phyloP scores from a whole-genome alignment of 2,797 vertebrate genomes.

The Gadopsis marmoratus region DNA sequence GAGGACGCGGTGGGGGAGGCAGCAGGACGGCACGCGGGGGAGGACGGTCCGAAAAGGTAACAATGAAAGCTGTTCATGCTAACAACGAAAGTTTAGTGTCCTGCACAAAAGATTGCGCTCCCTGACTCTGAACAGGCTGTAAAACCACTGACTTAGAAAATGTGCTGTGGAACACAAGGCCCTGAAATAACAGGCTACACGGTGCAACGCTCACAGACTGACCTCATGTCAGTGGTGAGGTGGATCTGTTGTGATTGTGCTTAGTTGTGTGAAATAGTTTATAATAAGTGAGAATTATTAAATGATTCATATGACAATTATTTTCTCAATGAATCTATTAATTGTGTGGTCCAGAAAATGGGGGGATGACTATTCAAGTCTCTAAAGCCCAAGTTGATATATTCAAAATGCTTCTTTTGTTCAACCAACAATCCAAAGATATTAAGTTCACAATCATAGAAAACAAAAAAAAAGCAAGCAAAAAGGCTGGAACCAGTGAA shows the following conservation, averaged over 20 bases:
- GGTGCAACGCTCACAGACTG: slow-evolving; percentile 1
- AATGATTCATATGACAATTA: background rate
- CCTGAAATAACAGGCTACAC: slow-evolving; percentile 54
- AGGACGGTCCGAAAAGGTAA: slow-evolving; percentile 95
- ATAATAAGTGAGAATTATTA: background rate
- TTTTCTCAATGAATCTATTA: background rate
- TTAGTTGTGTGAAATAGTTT: background rate
- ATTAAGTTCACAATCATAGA: background rate
- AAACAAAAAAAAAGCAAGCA: background rate
- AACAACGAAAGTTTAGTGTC: slow-evolving; percentile 48
- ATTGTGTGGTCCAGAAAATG: background rate
- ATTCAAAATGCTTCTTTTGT: background rate
- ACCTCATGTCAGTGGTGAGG: background rate
- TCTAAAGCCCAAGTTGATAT: background rate
- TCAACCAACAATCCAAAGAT: too few species aligned
- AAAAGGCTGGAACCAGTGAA: background rate
- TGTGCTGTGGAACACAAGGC: slow-evolving; percentile 31
- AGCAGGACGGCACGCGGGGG: slow-evolving; percentile 88
- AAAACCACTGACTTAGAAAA: slow-evolving; percentile 64
- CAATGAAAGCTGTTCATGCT: slow-evolving; percentile 32
- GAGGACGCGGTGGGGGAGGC: slow-evolving; percentile 84
- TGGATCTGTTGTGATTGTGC: background rate
- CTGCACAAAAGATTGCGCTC: slow-evolving; percentile 49
- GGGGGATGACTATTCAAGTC: too few species aligned
- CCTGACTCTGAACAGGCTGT: slow-evolving; percentile 26